phyloP scores from a whole-genome alignment of 2,113 vertebrate genomes.

The Cryptomyrus ogoouensis region DNA sequence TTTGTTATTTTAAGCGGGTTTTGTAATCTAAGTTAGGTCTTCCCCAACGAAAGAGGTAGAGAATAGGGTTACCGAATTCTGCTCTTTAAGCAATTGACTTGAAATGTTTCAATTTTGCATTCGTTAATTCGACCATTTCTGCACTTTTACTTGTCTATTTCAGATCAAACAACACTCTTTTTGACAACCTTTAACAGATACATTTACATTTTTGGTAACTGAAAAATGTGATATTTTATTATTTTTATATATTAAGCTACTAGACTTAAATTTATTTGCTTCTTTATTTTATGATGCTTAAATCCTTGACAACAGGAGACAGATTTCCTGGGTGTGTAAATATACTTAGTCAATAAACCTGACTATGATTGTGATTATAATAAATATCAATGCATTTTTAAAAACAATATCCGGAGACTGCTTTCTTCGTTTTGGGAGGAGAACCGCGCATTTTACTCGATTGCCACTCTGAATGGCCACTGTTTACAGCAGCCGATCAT shows the following conservation, averaged over 20 bases:
- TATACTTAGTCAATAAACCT: background rate
- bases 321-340: background rate
- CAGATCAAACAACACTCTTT: background rate
- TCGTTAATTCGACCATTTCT: background rate
- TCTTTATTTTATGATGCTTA: background rate
- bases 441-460: background rate
- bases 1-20: slow-evolving; percentile 34
- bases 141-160: background rate
- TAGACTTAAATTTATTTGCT: background rate
- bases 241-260: background rate
- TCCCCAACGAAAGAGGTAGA: slow-evolving; percentile 25
- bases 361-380: background rate
- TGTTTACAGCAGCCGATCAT: background rate
- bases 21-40: slow-evolving; percentile 39
- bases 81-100: slow-evolving; percentile 19
- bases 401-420: background rate
- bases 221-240: background rate
- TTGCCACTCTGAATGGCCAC: background rate
- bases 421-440: background rate
- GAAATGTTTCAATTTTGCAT: background rate
- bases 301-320: background rate
- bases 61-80: slow-evolving; percentile 31
- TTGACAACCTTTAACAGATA: background rate
- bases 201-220: background rate
- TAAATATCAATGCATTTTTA: background rate